phyloP scores from a whole-genome alignment of 2,888 invertebrate genomes.

The Drosophila meridiana region DNA sequence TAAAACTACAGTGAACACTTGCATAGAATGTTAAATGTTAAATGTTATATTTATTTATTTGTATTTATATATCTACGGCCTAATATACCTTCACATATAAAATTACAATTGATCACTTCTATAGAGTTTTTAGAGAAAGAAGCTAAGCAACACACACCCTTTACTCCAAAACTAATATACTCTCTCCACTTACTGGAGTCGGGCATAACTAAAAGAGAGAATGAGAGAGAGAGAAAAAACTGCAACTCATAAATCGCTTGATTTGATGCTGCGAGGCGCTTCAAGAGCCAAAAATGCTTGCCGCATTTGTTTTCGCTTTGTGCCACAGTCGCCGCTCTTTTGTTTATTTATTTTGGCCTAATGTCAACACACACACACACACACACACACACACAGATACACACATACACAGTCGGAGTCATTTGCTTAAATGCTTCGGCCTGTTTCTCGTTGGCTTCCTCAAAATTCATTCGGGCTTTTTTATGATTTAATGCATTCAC shows the following conservation, averaged over 20 bases:
- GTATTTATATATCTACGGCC: no score
- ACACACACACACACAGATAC: conserved; percentile 24
- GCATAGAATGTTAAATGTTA: no score
- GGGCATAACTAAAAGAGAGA: neutral
- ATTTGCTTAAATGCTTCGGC: conserved; percentile 51
- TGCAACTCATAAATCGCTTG: conserved; percentile 70
- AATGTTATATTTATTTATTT: no score
- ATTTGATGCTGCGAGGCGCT: conserved; percentile 46
- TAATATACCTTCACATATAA: neutral
- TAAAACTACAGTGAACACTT: neutral
- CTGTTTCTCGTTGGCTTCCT: conserved; percentile 39
- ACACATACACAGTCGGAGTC: conserved; percentile 34
- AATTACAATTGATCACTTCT: neutral
- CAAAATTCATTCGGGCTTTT: conserved; percentile 62
- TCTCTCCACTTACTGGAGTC: neutral
- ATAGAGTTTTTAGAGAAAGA: neutral
- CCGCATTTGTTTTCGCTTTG: conserved; percentile 14
- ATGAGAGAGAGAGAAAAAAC: neutral
- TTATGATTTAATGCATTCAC: conserved; percentile 57
- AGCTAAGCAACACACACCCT: neutral
- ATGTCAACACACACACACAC: conserved; percentile 60
- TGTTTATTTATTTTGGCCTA: conserved; percentile 66
- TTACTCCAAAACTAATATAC: neutral
- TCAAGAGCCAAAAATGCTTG: conserved; percentile 35
- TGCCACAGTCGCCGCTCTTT: conserved; percentile 25